These are phyloP conservation scores for Ethmia dodecea DNA, from an alignment of 2,888 invertebrate genomes.

Conservation along the genomic window DNA sequence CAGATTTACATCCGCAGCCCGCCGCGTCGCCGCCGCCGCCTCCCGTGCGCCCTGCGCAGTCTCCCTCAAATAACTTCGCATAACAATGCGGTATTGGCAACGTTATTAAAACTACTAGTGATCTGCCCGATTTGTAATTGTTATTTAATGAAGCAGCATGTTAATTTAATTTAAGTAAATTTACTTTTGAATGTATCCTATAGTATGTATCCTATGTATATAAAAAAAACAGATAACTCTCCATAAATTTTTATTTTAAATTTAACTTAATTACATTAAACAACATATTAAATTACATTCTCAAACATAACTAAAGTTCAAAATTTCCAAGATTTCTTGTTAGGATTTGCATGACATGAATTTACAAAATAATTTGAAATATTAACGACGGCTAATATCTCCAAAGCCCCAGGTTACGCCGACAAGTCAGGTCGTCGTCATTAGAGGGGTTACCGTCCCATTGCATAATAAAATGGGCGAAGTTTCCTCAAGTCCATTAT, in stretches of 20 bases:
- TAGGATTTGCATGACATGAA: too few relatives aligned
- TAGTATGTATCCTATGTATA: too few relatives aligned
- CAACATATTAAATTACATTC: too few relatives aligned
- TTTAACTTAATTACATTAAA: too few relatives aligned
- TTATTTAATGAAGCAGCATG: neutral
- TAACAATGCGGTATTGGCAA: neutral
- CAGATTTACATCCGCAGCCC: slow-evolving; percentile 56
- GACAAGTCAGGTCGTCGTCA: slow-evolving; percentile 68
- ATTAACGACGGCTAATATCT: slow-evolving; percentile 64
- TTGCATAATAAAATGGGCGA: slow-evolving; percentile 77
- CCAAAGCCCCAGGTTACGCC: slow-evolving; percentile 58
- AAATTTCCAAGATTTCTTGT: too few relatives aligned
- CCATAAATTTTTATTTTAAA: too few relatives aligned
- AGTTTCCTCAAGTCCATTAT: slow-evolving; percentile 77
- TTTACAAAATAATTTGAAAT: slow-evolving; percentile 51
- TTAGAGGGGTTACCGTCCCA: slow-evolving; percentile 75
- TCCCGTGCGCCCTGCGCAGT: slow-evolving; percentile 5
- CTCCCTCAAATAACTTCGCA: slow-evolving; percentile 4
- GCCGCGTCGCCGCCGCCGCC: too few relatives aligned
- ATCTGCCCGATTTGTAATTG: too few relatives aligned
- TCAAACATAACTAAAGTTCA: too few relatives aligned
- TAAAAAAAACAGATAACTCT: too few relatives aligned
- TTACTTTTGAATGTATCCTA: slow-evolving; percentile 21
- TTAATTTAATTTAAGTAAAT: neutral
- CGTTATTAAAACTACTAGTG: neutral